Conservation (phyloP, 2,113 vertebrate species). For the Rutilus rutilus region DNA sequence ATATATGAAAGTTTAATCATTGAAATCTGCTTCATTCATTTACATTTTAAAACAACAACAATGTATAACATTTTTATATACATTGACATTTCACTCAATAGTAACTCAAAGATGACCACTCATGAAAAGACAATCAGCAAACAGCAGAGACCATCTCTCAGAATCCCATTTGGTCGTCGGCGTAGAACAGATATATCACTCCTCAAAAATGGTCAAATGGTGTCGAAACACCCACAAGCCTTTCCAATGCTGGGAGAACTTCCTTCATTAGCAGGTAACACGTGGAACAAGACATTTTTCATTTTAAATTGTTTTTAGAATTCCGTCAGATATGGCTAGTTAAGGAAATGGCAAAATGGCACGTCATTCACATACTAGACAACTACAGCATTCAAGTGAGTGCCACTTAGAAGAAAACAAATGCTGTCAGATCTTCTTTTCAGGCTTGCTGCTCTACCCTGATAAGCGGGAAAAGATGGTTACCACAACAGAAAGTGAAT, state of each 20-base stretch:
- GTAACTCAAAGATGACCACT: conserved; percentile 29
- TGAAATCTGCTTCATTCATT: background rate
- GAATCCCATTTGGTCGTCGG: background rate
- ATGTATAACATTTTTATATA: too few species aligned
- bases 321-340: background rate
- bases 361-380: background rate
- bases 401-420: background rate
- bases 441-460: conserved; percentile 76
- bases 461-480: conserved; percentile 72
- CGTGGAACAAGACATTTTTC: background rate
- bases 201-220: conserved; percentile 38
- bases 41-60: background rate
- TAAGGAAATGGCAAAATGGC: background rate
- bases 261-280: conserved; percentile 71
- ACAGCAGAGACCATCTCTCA: conserved; percentile 5
- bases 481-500: conserved; percentile 69
- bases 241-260: conserved; percentile 65
- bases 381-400: background rate
- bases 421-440: background rate
- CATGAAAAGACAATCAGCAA: conserved; percentile 3
- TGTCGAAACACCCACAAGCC: conserved; percentile 56
- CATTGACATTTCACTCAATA: background rate
- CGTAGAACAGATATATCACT: background rate
- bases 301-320: background rate
- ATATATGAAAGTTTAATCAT: background rate